These are phyloP conservation scores for Musca domestica DNA, from an alignment of 1,140 invertebrate species.

Conservation along the genomic window DNA sequence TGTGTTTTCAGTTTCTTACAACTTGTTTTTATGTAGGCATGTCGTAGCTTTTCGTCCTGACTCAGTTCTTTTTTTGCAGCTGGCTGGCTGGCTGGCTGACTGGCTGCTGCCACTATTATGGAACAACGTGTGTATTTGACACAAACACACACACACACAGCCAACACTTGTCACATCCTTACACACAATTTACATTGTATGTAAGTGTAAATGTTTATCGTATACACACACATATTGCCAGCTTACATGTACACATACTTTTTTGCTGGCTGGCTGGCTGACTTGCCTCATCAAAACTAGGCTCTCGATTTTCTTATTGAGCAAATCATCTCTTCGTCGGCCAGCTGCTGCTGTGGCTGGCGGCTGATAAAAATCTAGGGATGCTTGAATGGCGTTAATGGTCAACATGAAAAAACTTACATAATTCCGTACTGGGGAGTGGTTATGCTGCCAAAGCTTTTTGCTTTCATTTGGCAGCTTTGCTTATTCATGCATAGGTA, in stretches of 20 bases:
- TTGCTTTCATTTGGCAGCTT: too few species aligned
- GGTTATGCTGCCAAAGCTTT: constrained; percentile 10
- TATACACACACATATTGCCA: too few species aligned
- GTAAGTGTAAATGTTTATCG: too few species aligned
- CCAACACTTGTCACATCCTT: too few species aligned
- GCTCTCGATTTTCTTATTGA: background rate
- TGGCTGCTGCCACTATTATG: background rate
- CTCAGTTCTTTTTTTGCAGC: background rate
- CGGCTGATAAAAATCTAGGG: constrained; percentile 13
- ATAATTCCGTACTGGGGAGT: constrained; percentile 12
- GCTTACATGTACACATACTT: too few species aligned
- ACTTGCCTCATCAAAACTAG: background rate
- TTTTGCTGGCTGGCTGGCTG: background rate
- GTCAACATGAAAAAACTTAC: constrained; percentile 20
- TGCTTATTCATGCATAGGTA: too few species aligned
- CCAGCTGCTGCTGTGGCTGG: background rate
- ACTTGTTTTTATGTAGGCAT: background rate
- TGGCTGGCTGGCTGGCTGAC: background rate
- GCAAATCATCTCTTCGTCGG: background rate
- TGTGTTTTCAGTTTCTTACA: background rate
- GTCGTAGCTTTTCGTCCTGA: background rate
- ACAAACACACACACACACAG: too few species aligned
- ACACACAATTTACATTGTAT: too few species aligned
- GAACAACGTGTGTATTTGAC: too few species aligned
- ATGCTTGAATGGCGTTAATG: constrained; percentile 9